phyloP scores from a whole-genome alignment of 2,113 vertebrate species.

The Larimichthys polyactis region DNA sequence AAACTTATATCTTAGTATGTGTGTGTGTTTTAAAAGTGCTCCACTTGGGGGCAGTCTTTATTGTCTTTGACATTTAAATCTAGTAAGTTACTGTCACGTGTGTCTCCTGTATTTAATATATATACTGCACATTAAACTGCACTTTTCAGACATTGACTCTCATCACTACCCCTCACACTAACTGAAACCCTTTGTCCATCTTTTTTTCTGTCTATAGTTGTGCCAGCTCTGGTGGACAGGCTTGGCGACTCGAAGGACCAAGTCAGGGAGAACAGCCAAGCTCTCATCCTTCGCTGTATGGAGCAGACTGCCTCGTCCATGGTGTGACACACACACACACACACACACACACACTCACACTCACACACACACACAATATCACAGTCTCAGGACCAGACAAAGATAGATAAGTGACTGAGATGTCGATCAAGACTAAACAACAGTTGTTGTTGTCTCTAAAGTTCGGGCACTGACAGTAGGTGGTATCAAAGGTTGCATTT shows the following conservation, averaged over 20 bases:
- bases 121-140: background rate
- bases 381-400: background rate
- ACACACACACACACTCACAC: background rate
- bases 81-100: background rate
- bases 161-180: background rate
- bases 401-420: background rate
- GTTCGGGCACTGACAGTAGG: background rate
- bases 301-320: constrained; percentile 89
- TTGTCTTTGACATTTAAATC: constrained; percentile 22
- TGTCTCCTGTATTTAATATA: background rate
- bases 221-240: constrained; percentile 92
- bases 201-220: constrained; percentile 80
- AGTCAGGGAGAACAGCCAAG: constrained; percentile 95
- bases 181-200: background rate
- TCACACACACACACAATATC: background rate
- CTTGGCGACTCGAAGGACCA: constrained; percentile 97
- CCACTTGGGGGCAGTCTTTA: constrained; percentile 66
- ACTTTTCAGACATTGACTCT: constrained; percentile 19
- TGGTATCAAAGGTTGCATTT: background rate
- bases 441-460: background rate
- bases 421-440: background rate
- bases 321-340: constrained; percentile 83
- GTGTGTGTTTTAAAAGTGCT: constrained; percentile 19
- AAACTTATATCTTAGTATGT: background rate
- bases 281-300: constrained; percentile 92